Percentiles rank a stretch among this genome's conserved stretches.
Conservation (phyloP, 23 tunicate species). For the Halocynthia roretzi region DNA sequence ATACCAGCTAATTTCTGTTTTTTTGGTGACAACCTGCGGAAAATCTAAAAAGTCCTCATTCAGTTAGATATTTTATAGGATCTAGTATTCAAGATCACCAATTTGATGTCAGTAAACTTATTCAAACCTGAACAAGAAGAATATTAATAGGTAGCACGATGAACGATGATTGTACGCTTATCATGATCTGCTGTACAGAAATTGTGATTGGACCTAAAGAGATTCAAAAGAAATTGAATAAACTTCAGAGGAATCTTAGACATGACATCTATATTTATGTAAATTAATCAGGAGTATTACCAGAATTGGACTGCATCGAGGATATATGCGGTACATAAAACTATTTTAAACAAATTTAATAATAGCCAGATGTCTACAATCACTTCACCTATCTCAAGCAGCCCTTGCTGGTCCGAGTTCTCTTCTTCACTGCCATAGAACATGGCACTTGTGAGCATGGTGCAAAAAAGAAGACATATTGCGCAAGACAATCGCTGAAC, state of each 20-base stretch:
- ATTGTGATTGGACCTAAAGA: conserved; percentile 63
- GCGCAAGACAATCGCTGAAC: conserved; percentile 71
- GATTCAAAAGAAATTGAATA: neutral
- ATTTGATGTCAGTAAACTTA: neutral
- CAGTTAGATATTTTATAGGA: no score
- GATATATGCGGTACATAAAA: no score
- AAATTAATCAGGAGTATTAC: neutral
- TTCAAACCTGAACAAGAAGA: conserved; percentile 51
- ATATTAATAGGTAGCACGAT: conserved; percentile 67
- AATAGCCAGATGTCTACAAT: neutral
- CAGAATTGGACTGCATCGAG: no score
- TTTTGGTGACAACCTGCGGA: conserved; percentile 43
- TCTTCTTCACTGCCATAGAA: conserved; percentile 58
- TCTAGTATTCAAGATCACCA: no score
- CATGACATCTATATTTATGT: neutral
- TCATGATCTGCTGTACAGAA: conserved; percentile 62
- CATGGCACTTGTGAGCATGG: conserved; percentile 83
- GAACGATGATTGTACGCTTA: conserved; percentile 67
- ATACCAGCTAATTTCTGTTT: conserved; percentile 1
- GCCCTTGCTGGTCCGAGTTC: conserved; percentile 39
- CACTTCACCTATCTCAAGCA: conserved; percentile 57
- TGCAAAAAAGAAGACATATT: conserved; percentile 44
- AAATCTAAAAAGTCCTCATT: conserved; percentile 3
- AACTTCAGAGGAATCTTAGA: neutral
- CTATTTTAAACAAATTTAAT: no score